These are phyloP conservation scores for Dromius quadrimaculatus DNA, from an alignment of 2,888 invertebrate genomes.

Conservation along the genomic window DNA sequence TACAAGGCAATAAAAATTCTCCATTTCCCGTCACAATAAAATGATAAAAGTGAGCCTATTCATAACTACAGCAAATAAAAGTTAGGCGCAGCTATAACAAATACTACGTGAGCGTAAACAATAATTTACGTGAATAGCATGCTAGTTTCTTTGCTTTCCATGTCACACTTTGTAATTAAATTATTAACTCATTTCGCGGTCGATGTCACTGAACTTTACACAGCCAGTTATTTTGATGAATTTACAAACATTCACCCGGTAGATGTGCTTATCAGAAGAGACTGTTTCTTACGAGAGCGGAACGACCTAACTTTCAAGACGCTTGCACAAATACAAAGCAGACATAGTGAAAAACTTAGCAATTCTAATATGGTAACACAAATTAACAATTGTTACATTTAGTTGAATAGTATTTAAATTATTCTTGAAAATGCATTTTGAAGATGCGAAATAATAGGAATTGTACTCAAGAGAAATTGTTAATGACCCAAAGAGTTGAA, in stretches of 20 bases:
- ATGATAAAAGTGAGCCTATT: no score
- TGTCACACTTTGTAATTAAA: constrained; percentile 43
- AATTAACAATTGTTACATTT: not conserved
- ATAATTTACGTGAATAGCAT: constrained; percentile 25
- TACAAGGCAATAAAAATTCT: no score
- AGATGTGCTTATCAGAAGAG: constrained; percentile 29
- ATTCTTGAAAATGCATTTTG: not conserved
- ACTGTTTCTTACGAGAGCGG: constrained; percentile 26
- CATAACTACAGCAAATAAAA: no score
- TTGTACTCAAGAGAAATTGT: not conserved
- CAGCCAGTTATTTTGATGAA: constrained; percentile 14
- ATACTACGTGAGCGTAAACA: constrained; percentile 23
- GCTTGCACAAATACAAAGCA: not conserved
- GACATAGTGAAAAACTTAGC: not conserved
- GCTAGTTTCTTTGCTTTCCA: constrained; percentile 29
- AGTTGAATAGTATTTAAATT: not conserved
- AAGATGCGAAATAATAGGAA: no score
- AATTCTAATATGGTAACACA: not conserved
- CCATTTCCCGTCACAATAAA: no score
- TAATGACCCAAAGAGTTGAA: not conserved
- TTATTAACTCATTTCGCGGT: constrained; percentile 43
- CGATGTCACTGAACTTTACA: constrained; percentile 42
- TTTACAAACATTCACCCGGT: constrained; percentile 22
- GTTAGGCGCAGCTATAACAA: not conserved
- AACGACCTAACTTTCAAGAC: constrained; percentile 19